Conservation (phyloP, 2,888 invertebrate genomes). For the Plusia festucae region DNA sequence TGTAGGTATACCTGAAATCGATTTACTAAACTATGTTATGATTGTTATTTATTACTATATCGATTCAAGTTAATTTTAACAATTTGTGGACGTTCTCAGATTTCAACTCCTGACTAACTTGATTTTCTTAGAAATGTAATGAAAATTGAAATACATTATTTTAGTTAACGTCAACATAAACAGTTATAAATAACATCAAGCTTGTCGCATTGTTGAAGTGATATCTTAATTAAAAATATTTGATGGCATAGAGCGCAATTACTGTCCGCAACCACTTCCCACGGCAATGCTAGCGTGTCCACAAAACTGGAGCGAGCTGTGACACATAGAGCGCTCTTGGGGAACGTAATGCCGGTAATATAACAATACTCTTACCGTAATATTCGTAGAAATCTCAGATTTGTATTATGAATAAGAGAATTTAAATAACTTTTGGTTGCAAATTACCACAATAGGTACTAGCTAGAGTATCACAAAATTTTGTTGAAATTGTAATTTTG, state of each 20-base stretch:
- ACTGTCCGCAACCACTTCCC: conserved; percentile 80
- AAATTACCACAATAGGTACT: conserved; percentile 10
- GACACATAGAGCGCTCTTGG: conserved; percentile 78
- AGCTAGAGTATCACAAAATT: conserved; percentile 34
- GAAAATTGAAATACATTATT: conserved; percentile 35
- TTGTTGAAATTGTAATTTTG: conserved; percentile 52
- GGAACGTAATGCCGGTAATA: conserved; percentile 76
- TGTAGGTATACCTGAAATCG: conserved; percentile 39
- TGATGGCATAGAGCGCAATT: conserved; percentile 63
- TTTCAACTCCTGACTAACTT: conserved; percentile 40
- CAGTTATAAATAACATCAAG: conserved; percentile 53
- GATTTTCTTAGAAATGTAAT: conserved; percentile 44
- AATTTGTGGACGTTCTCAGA: conserved; percentile 37
- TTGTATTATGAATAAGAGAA: not conserved
- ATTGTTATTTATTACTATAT: conserved; percentile 39
- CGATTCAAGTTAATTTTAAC: conserved; percentile 34
- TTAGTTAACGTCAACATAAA: conserved; percentile 36
- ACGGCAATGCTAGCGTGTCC: conserved; percentile 73
- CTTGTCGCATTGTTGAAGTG: conserved; percentile 56
- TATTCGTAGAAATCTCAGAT: not conserved
- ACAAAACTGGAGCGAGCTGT: conserved; percentile 80
- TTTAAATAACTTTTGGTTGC: not conserved
- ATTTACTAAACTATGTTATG: conserved; percentile 50
- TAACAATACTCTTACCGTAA: conserved; percentile 64
- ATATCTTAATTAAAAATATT: conserved; percentile 60